Evolutionary conservation across 2,113 vertebrate species (phyloP), one percentile per base, ranked within the genome.

Genomic region (Nematolebias whitei): DNA sequence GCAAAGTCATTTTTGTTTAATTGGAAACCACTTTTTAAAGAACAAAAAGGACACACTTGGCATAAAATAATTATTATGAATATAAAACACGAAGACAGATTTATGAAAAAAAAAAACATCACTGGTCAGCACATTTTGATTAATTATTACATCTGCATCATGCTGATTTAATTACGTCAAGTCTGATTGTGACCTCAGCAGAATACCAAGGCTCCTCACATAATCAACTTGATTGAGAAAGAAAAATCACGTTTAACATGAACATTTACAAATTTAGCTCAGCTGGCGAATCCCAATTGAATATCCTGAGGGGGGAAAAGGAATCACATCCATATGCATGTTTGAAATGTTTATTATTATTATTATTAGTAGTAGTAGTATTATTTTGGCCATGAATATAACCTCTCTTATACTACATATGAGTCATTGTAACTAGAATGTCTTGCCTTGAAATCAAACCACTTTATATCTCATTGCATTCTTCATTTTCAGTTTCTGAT

Each of bases 391-490:
- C 12, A 38, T 66, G 58, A 59, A 54, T 52, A 24, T 56, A 69
- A 56, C 59, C 40, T 79, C 35, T 57, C 56, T 9, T 3, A 59
- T 64, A 48, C 45, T 63, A 55, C 23, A 52, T 57, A 62, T 58
- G 60, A 79, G 57, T 78, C 57, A 71, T 71, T 40, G 47, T 47
- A 58, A 72, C 64, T 63, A 66, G 69, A 78, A 76, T 68, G 67
- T n/a, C 24, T 54, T 85, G 79, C 79, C 68, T 52, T n/a, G 45
- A 68, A 76, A 63, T 63, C 66, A 45, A 32, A 41, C 43, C 59
- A 26, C 63, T 76, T 86, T 67, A 87, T 85, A 81, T 85, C 68
- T 72, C 74, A 60, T 56, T 68, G 78, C 61, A 62, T 66, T 63
- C 44, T 52, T 47, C 55, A 1, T 48, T 51, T 55, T 58, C 64